phyloP scores from a whole-genome alignment of 2,888 invertebrate species.

The Xanthia icteritia region DNA sequence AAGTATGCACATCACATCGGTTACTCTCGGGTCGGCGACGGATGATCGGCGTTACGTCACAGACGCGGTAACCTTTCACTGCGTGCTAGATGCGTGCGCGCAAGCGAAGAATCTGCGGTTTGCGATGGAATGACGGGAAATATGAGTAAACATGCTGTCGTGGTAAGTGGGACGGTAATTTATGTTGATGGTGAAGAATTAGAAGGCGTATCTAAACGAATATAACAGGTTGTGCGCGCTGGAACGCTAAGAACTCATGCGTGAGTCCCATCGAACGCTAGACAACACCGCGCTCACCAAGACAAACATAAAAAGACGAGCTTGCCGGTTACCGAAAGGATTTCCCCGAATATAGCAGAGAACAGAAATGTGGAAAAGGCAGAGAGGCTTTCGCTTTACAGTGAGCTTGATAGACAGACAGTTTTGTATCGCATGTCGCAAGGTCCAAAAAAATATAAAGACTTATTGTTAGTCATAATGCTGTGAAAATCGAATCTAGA shows the following conservation, averaged over 20 bases:
- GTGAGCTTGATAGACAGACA: not conserved
- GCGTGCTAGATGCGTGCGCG: constrained; percentile 58
- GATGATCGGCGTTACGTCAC: constrained; percentile 72
- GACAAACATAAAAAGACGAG: not conserved
- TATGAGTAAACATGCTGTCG: constrained; percentile 42
- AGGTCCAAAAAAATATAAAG: constrained; percentile 1
- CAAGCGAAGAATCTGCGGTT: constrained; percentile 47
- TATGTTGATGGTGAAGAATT: not conserved
- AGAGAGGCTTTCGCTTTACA: no score
- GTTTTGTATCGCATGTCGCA: not conserved
- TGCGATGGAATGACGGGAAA: constrained; percentile 48
- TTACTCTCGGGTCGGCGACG: constrained; percentile 53
- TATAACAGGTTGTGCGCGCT: no score
- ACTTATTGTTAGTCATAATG: constrained; percentile 16
- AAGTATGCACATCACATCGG: constrained; percentile 39
- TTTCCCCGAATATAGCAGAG: not conserved
- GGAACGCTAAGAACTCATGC: no score
- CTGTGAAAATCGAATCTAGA: constrained; percentile 32
- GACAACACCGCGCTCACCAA: not conserved
- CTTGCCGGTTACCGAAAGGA: not conserved
- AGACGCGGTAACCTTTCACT: constrained; percentile 77
- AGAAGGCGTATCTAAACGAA: no score
- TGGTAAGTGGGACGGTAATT: constrained; percentile 18
- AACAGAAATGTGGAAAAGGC: not conserved
- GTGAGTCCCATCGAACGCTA: not conserved